Base-by-base conservation (phyloP, 2,888 invertebrate species). In the Syrista parreyssii region DNA sequence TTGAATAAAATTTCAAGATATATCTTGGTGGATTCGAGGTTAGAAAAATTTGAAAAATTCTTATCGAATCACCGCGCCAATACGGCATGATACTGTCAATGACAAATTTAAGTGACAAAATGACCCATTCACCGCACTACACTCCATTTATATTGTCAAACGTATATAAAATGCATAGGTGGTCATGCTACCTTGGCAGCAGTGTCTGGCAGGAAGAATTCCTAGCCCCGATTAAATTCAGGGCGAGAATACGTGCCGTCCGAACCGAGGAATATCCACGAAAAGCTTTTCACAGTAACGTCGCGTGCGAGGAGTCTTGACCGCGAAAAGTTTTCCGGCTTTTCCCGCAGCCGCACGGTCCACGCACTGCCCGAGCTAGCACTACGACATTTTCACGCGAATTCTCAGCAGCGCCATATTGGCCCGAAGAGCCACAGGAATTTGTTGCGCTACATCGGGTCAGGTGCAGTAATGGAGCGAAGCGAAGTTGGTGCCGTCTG, bases 361-460 rank as follows among this genome's bases (percentile, higher is more conserved):
- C 78, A 72, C 78, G 35, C 78, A 78, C 78, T 71, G 72, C 68
- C 40, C 75, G 75, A 78, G 55, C 23, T 73, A 78, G 75, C 32
- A 75, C 78, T 78, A 78, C 75, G 78, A 78, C 78, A 78, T 78
- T 78, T 78, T 78, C 75, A 75, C 73, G 74, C 75, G 78, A 78
- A 75, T 75, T 73, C 75, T 35, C 68, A 75, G 71, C 32, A 72
- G 72, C 78, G 78, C 78, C 78, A 78, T 78, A 75, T 78, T 78
- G 78, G 78, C 78, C 78, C 78, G 68, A 78, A 75, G 78, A 78
- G 78, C 78, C 78, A 78, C 78, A 75, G 75, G 78, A 78, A 75
- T 75, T 71, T 71, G 32, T 71, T 71, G 71, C 71, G 71, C 71
- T 71, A 33, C 71, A 71, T 55, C 55, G 55, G 55, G 9, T 55